A percentile compares a stretch with the other conserved stretches of the same genome.
phyloP scores from a whole-genome alignment of 2,888 invertebrate genomes.

The Leptarthrus brevirostris region DNA sequence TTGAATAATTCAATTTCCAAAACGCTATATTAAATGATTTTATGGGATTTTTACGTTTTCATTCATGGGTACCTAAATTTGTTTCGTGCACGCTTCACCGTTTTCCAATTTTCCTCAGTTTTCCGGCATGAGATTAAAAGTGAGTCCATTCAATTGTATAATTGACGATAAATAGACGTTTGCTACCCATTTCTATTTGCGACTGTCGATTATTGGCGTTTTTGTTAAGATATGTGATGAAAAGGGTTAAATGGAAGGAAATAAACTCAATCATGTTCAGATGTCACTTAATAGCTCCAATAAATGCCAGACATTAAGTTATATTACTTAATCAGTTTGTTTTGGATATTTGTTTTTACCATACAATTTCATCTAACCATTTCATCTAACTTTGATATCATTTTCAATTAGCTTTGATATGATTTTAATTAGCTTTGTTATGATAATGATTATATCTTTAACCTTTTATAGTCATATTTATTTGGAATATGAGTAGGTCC shows the following conservation, averaged over 20 bases:
- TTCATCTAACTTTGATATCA: too few species aligned
- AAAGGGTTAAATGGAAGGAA: slow-evolving; percentile 40
- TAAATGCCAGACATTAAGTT: slow-evolving; percentile 6
- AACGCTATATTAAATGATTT: slow-evolving; percentile 45
- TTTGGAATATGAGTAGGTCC: too few species aligned
- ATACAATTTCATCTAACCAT: too few species aligned
- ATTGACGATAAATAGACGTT: slow-evolving; percentile 39
- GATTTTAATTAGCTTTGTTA: too few species aligned
- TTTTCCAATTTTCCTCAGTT: slow-evolving; percentile 36
- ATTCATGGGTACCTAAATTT: slow-evolving; percentile 8
- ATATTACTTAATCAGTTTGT: background rate
- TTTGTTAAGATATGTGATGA: slow-evolving; percentile 1
- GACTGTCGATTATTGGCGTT: slow-evolving; percentile 28
- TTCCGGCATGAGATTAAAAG: slow-evolving; percentile 11
- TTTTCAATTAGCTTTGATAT: too few species aligned
- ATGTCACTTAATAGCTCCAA: slow-evolving; percentile 25
- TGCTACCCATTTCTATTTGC: slow-evolving; percentile 17
- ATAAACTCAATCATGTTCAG: slow-evolving; percentile 29
- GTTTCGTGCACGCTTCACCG: slow-evolving; percentile 8
- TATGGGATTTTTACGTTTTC: slow-evolving; percentile 38
- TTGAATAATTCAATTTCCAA: slow-evolving; percentile 45
- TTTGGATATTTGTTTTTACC: background rate
- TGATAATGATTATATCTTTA: too few species aligned
- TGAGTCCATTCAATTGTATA: slow-evolving; percentile 38
- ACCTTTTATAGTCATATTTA: too few species aligned